Conservation (phyloP, 2,113 vertebrate species). For the Micronycteris hirsuta region DNA sequence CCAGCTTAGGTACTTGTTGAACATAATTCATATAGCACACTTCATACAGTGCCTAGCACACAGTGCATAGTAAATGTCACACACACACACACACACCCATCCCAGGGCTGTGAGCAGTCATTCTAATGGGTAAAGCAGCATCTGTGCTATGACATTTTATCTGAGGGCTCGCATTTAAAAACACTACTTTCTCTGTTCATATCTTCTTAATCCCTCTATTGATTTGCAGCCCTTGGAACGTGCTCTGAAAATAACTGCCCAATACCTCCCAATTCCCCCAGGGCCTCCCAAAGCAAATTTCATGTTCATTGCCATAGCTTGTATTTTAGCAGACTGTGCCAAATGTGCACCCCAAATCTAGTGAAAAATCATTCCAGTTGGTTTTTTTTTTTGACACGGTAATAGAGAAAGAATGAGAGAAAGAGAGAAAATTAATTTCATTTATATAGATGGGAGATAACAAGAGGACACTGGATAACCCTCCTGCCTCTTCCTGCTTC, state of each 20-base stretch:
- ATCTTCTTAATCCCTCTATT: background rate
- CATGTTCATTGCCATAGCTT: background rate
- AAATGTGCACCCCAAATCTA: background rate
- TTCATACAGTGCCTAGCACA: background rate
- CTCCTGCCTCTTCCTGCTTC: background rate
- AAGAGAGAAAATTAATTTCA: background rate
- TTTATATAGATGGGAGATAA: background rate
- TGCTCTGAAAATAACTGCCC: background rate
- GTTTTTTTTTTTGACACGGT: background rate
- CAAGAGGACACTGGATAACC: background rate
- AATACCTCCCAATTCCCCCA: background rate
- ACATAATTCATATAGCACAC: background rate
- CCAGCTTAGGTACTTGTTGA: background rate
- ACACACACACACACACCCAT: background rate
- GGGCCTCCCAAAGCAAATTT: background rate
- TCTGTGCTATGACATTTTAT: constrained; percentile 4
- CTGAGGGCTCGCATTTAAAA: background rate
- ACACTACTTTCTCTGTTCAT: background rate
- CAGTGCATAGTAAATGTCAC: background rate
- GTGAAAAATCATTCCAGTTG: background rate
- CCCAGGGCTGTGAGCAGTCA: background rate
- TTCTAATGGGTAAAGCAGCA: background rate
- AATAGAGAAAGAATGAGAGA: background rate
- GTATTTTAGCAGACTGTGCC: background rate
- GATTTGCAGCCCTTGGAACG: background rate